Conservation (phyloP, 2,113 vertebrate genomes). For the Hemicordylus capensis region DNA sequence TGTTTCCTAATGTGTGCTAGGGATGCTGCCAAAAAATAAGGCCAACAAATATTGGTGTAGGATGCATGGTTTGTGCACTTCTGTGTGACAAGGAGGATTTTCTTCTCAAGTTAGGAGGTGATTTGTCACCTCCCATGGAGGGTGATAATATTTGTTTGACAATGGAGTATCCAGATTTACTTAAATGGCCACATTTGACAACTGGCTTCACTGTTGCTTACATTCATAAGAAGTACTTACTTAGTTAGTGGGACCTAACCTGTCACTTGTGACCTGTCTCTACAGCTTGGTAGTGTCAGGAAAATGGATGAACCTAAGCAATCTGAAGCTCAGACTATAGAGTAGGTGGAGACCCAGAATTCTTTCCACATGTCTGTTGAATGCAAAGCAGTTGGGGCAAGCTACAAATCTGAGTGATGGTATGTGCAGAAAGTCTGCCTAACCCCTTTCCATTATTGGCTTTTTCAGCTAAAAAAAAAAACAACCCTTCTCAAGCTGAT, state of each 20-base stretch:
- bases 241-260: neutral
- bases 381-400: neutral
- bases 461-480: no score
- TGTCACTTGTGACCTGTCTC: slow-evolving; percentile 1
- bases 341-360: neutral
- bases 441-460: neutral
- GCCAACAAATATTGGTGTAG: neutral
- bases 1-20: neutral
- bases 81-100: neutral
- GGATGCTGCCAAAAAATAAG: neutral
- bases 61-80: neutral
- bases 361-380: neutral
- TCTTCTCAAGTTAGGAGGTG: neutral
- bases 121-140: neutral
- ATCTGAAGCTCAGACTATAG: neutral
- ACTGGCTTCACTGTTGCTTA: neutral
- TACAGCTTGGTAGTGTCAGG: rapidly evolving
- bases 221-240: neutral
- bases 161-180: neutral
- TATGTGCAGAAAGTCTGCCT: neutral
- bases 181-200: neutral
- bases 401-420: neutral
- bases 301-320: neutral
- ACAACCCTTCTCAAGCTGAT: neutral
- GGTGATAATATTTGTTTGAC: rapidly evolving